phyloP scores from a whole-genome alignment of 2,888 invertebrate genomes.

The Deilephila elpenor region DNA sequence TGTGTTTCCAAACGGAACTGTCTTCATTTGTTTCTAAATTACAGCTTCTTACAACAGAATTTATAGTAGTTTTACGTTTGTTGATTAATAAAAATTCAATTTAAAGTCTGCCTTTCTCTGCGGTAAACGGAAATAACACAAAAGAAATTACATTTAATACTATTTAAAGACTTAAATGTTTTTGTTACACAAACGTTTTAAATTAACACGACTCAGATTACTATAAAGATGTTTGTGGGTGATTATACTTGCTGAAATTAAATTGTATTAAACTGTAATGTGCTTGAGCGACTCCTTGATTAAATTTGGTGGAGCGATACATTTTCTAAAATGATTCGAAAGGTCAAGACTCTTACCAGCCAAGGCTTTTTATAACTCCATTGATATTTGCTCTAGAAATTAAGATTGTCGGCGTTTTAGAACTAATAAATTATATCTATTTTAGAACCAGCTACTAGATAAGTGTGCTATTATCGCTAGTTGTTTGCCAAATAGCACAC shows the following conservation, averaged over 20 bases:
- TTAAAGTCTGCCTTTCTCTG: not conserved
- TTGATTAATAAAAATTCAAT: not conserved
- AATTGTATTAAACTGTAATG: slow-evolving; percentile 1
- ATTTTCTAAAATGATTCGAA: slow-evolving; percentile 1
- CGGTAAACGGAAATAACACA: not conserved
- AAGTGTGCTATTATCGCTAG: no score
- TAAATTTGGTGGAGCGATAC: slow-evolving; percentile 1
- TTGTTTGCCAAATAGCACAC: no score
- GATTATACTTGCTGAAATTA: not conserved
- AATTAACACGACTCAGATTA: slow-evolving; percentile 2
- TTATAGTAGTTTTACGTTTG: not conserved
- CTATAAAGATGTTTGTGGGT: slow-evolving; percentile 19
- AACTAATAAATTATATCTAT: not conserved
- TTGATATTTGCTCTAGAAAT: not conserved
- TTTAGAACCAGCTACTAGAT: not conserved
- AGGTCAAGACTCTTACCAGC: not conserved
- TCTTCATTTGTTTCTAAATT: slow-evolving; percentile 41
- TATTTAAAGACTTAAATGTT: no score
- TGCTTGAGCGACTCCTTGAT: not conserved
- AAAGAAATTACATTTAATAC: no score
- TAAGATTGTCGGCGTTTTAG: not conserved
- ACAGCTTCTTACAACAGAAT: slow-evolving; percentile 22
- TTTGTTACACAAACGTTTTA: not conserved
- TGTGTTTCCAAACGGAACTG: slow-evolving; percentile 42
- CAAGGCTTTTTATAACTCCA: not conserved